Evolutionary conservation across 2,888 invertebrate genomes (phyloP).

Genomic region (Eupsilia transversa): DNA sequence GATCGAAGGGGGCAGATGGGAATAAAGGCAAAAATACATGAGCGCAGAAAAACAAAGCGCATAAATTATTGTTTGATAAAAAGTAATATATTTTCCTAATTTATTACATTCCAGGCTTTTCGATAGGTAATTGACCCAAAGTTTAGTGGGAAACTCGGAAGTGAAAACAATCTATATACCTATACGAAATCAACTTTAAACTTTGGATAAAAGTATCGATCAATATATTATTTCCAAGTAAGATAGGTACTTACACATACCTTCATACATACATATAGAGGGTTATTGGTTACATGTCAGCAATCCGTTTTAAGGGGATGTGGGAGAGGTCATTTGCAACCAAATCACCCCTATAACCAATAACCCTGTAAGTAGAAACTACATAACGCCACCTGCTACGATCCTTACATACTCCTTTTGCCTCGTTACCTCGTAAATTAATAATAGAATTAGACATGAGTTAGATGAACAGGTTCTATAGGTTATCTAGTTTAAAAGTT

Average conservation of each 20-base stretch:
- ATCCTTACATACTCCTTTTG: too few relatives aligned
- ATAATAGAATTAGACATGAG: background rate
- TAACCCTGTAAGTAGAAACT: too few relatives aligned
- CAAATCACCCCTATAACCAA: too few relatives aligned
- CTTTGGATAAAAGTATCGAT: background rate
- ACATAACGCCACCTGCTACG: too few relatives aligned
- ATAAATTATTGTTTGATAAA: background rate
- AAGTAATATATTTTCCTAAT: background rate
- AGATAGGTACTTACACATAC: too few relatives aligned
- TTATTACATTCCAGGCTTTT: background rate
- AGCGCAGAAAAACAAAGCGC: background rate
- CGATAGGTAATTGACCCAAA: background rate
- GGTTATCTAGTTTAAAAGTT: background rate
- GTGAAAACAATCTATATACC: background rate
- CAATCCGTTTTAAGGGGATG: too few relatives aligned
- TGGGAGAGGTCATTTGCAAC: too few relatives aligned
- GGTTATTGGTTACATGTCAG: too few relatives aligned
- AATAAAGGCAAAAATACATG: background rate
- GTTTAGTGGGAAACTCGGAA: background rate
- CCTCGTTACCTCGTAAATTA: too few relatives aligned
- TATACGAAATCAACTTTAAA: background rate
- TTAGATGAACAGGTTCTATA: background rate
- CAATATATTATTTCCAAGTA: background rate
- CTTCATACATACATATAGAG: too few relatives aligned
- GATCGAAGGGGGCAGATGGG: too few relatives aligned